These are phyloP conservation scores for Sclerodermus sp. DNA, from an alignment of 2,888 invertebrate genomes.

Conservation along the genomic window DNA sequence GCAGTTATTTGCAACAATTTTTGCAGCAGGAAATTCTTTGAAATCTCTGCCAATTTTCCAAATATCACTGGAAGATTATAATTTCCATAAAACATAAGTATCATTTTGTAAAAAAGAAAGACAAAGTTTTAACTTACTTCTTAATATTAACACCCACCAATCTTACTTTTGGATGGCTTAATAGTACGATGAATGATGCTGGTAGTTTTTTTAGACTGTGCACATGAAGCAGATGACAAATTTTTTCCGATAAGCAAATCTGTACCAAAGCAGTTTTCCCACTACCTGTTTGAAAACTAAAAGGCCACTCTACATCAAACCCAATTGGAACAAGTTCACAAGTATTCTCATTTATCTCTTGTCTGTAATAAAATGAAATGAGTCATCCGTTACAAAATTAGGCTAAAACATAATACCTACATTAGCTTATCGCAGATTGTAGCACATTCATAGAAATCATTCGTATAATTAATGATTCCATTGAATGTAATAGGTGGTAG, in stretches of 20 bases:
- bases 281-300: slow-evolving; percentile 63
- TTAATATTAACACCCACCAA: slow-evolving; percentile 68
- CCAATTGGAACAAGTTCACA: slow-evolving; percentile 61
- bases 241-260: slow-evolving; percentile 61
- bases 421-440: slow-evolving; percentile 45
- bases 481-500: slow-evolving; percentile 38
- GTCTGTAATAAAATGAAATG: slow-evolving; percentile 36
- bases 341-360: slow-evolving; percentile 42
- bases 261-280: slow-evolving; percentile 67
- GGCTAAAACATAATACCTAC: slow-evolving; percentile 29
- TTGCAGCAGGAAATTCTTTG: slow-evolving; percentile 60
- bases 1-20: slow-evolving; percentile 62
- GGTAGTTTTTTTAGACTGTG: slow-evolving; percentile 63
- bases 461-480: slow-evolving; percentile 40
- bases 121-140: slow-evolving; percentile 57
- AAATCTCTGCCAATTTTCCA: slow-evolving; percentile 67
- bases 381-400: background rate
- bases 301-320: slow-evolving; percentile 72
- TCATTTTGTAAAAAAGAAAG: no score
- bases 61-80: slow-evolving; percentile 61
- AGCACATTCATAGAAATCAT: slow-evolving; percentile 45
- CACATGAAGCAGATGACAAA: slow-evolving; percentile 65
- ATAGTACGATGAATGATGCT: slow-evolving; percentile 60
- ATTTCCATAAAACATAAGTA: slow-evolving; percentile 1
- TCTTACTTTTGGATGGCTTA: slow-evolving; percentile 63